A percentile compares a stretch with the other conserved stretches of the same genome.
phyloP scores from a whole-genome alignment of 2,113 vertebrate genomes.

The Synodontis membranacea region DNA sequence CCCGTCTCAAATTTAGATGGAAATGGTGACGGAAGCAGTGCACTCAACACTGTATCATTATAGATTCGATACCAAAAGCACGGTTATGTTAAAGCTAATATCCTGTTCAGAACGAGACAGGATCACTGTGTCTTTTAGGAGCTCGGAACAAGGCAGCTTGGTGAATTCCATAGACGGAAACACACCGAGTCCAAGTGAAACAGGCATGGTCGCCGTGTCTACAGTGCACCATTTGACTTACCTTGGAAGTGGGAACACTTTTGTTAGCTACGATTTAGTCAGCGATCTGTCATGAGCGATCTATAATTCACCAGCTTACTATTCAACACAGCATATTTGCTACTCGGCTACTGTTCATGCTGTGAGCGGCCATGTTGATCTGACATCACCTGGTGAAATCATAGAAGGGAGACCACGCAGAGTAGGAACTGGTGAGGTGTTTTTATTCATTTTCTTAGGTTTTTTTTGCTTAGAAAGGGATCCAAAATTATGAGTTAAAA shows the following conservation, averaged over 20 bases:
- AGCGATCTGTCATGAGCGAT: not conserved
- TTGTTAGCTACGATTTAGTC: not conserved
- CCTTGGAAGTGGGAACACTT: not conserved
- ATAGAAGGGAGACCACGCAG: not conserved
- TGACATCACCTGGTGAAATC: not conserved
- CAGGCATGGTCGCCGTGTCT: not conserved
- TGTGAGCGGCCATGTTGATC: not conserved
- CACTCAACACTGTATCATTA: not conserved
- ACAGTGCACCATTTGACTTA: not conserved
- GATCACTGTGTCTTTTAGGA: not conserved
- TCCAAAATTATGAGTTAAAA: not conserved
- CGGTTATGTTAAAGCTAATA: not conserved
- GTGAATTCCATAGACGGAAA: not conserved
- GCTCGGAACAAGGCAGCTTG: not conserved
- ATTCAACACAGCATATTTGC: too few relatives aligned
- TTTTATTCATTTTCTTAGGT: too few relatives aligned
- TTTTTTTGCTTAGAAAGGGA: not conserved
- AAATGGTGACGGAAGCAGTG: not conserved
- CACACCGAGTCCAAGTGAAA: not conserved
- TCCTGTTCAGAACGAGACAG: not conserved
- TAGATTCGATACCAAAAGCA: not conserved
- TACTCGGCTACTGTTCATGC: not conserved
- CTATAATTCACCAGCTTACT: not conserved
- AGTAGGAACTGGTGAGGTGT: too few relatives aligned
- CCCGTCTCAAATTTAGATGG: not conserved